These are phyloP conservation scores for Cettia cetti DNA, from an alignment of 2,113 vertebrate species.

Conservation along the genomic window DNA sequence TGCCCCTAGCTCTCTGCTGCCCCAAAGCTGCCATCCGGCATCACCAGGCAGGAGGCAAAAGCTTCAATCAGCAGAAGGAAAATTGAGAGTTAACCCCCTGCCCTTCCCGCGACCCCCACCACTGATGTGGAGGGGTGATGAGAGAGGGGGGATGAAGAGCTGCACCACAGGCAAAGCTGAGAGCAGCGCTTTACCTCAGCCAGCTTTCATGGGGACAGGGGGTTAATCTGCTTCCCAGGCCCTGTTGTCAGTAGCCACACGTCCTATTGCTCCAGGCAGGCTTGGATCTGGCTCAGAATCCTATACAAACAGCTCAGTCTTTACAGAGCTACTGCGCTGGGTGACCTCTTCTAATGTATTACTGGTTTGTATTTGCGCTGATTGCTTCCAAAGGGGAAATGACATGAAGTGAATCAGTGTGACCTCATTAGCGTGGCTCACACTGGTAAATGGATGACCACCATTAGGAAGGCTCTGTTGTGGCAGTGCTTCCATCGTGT, in stretches of 20 bases:
- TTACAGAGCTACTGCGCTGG: conserved; percentile 23
- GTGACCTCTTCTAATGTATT: conserved; percentile 66
- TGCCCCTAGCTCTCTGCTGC: background rate
- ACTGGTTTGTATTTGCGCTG: conserved; percentile 44
- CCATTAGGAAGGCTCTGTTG: conserved; percentile 49
- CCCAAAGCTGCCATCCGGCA: background rate
- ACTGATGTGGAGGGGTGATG: background rate
- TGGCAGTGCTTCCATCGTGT: conserved; percentile 46
- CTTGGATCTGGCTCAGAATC: conserved; percentile 13
- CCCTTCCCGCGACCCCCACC: background rate
- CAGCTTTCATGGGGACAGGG: background rate
- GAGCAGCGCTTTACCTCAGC: background rate
- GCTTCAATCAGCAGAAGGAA: conserved; percentile 25
- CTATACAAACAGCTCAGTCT: conserved; percentile 46
- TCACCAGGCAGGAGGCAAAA: background rate
- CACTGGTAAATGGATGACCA: conserved; percentile 58
- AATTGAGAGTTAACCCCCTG: background rate
- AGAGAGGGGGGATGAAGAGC: background rate
- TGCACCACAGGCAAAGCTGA: background rate
- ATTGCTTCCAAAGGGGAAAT: conserved; percentile 59
- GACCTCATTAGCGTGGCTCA: conserved; percentile 68
- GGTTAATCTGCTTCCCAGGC: conserved; percentile 64
- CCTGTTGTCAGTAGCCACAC: conserved; percentile 11
- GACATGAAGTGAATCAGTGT: conserved; percentile 53
- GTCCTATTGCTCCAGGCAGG: conserved; percentile 9